Evolutionary conservation across 2,888 invertebrate genomes (phyloP), one percentile per base, ranked within the genome.

Genomic region (Melipona beecheii): DNA sequence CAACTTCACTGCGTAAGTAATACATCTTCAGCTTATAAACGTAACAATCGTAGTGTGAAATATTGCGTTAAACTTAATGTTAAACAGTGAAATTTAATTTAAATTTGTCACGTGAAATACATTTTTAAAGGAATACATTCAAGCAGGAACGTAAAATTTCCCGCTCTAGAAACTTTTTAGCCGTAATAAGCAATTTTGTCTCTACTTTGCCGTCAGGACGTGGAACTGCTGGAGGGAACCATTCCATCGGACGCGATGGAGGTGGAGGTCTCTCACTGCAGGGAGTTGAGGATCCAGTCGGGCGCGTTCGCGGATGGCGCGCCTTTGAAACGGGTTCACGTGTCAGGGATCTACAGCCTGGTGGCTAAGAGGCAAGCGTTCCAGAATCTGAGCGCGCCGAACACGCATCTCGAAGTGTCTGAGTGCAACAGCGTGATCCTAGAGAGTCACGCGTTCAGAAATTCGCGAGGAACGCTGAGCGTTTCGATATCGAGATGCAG

Each of bases 361-460:
- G 94, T 96, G 58, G 95, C 97, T 84, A 95, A 95, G 89, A 95
- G 95, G 78, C 95, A 95, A 89, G 95, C 97, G 15, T 97, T 97
- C 87, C 95, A 95, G 90, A 95, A 96, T 91, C 93, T 96, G 75
- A 96, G 95, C 90, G 95, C 96, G 11, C 95, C 96, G 83, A 96
- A 95, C 94, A 95, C 96, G 60, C 95, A 95, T 79, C 94, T 97
- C 81, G 96, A 96, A 90, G 95, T 97, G 70, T 94, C 95, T 82
- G 95, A 96, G 90, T 96, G 96, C 93, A 95, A 95, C 89, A 93
- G 95, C 74, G 95, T 97, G 68, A 94, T 95, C 24, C 95, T 97
- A 78, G 96, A 97, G 93, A 96, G 96, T 86, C 95, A 95, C 84
- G 95, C 97, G 36, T 97, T 97, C 92, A 95, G 95, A 90, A 96